Evolutionary conservation across 1,140 invertebrate species (phyloP).

Genomic region (Conus ventricosus): DNA sequence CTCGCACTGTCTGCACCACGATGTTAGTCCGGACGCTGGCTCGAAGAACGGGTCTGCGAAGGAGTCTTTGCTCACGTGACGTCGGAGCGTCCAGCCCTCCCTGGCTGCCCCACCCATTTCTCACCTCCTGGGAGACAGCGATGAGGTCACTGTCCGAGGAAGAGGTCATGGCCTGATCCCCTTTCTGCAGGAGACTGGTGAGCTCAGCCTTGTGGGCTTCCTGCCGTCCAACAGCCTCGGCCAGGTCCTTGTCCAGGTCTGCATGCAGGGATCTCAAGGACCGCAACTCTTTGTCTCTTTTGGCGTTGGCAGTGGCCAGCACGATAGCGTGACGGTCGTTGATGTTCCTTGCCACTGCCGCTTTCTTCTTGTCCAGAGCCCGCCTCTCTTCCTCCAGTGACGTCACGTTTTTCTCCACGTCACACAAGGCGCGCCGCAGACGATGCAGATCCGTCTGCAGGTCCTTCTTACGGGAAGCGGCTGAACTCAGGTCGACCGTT

Average conservation of each 20-base stretch:
- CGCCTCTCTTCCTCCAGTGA: background rate
- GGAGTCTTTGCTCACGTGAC: too few relatives aligned
- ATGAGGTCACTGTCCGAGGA: background rate
- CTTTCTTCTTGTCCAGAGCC: background rate
- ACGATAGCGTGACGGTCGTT: background rate
- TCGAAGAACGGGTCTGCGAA: background rate
- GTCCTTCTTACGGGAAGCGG: background rate
- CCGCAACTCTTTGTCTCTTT: background rate
- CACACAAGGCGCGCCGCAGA: background rate
- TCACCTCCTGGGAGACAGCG: slow-evolving; percentile 1
- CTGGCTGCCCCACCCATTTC: background rate
- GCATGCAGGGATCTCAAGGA: background rate
- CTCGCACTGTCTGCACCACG: too few relatives aligned
- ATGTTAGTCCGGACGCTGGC: too few relatives aligned
- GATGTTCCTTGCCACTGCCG: background rate
- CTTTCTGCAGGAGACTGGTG: background rate
- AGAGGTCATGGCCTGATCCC: background rate
- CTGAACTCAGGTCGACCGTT: background rate
- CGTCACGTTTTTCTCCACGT: background rate
- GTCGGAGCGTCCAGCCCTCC: background rate
- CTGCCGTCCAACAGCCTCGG: background rate
- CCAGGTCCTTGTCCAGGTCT: background rate
- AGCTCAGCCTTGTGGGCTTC: background rate
- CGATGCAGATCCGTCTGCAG: background rate
- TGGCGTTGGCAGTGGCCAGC: background rate